Evolutionary conservation across 2,797 vertebrate genomes (phyloP), one percentile per base, ranked within the genome.

Genomic region (Podarcis siculus): DNA sequence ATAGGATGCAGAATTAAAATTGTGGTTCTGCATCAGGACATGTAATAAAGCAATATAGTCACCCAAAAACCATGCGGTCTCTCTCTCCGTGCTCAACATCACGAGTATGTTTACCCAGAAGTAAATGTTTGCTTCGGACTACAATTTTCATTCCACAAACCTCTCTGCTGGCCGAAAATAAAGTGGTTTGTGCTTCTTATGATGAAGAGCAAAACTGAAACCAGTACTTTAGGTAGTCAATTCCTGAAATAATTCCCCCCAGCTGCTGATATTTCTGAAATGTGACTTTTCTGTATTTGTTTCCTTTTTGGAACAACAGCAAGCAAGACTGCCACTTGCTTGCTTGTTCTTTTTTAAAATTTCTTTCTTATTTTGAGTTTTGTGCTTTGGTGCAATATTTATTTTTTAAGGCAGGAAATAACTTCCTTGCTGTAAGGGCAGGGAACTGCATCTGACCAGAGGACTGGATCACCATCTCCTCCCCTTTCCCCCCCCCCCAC

Each of bases 401-500:
- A 37, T 37, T 37, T 71, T 37, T 73, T 5, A 35, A 37, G 71
- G 17, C n/a, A 37, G 35, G 6, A 37, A 19, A 73, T 32, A 3
- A 35, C 17, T 64, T 64, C 61, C 21, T 64, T 6, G 61, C 21
- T 64, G 21, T 23, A 64, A 21, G 61, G 7, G 61, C 7, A 21
- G 61, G 1, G 61, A 64, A 64, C 61, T 64, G 21, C 61, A 23
- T 7, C 61, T 19, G 49, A 55, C 49, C 49, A 55, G 49, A 55
- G 49, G 49, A 55, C 49, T 55, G 49, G 13, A 55, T 55, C 13
- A 55, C 49, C 49, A 55, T 55, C 49, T 15, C 49, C 49, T 55
- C 49, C 49, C 49, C 3, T 0, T 0, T 3, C 45, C 45, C 9
- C 12, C 1, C 49, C 12, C 12, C 1, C 3, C 3, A 15, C 3